Percentiles rank a stretch among this genome's conserved stretches.
Conservation (phyloP, 2,113 vertebrate genomes). For the Gymnogyps californianus region DNA sequence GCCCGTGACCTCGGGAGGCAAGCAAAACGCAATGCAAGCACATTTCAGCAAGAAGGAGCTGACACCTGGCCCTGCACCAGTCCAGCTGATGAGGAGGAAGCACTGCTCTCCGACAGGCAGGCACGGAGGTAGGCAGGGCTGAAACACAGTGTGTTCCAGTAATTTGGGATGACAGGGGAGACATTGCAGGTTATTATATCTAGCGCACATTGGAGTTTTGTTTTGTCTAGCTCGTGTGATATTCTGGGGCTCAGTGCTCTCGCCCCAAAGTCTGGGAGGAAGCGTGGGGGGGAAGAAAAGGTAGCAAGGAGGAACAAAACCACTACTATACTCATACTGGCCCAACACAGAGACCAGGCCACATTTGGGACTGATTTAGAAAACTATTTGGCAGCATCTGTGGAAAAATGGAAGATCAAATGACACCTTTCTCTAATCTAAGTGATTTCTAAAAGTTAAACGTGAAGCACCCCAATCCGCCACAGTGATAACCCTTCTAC, state of each 20-base stretch:
- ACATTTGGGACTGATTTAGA: constrained; percentile 65
- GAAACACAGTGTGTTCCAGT: not conserved
- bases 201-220: not conserved
- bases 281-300: not conserved
- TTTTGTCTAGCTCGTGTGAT: constrained; percentile 2
- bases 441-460: constrained; percentile 5
- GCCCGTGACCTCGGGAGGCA: accelerated
- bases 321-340: constrained; percentile 12
- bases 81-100: not conserved
- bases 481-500: not conserved
- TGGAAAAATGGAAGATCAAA: constrained; percentile 45
- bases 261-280: not conserved
- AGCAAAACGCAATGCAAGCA: accelerated
- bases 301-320: constrained; percentile 42
- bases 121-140: not conserved
- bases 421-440: constrained; percentile 33
- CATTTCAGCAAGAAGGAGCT: not conserved
- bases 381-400: constrained; percentile 52
- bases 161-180: constrained; percentile 55
- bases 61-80: not conserved
- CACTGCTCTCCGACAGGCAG: not conserved
- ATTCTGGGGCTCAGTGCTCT: constrained; percentile 32
- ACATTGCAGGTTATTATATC: constrained; percentile 22
- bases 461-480: not conserved
- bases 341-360: not conserved